Evolutionary conservation across 2,113 vertebrate genomes (phyloP).

Genomic region (Oryzias curvinotus): DNA sequence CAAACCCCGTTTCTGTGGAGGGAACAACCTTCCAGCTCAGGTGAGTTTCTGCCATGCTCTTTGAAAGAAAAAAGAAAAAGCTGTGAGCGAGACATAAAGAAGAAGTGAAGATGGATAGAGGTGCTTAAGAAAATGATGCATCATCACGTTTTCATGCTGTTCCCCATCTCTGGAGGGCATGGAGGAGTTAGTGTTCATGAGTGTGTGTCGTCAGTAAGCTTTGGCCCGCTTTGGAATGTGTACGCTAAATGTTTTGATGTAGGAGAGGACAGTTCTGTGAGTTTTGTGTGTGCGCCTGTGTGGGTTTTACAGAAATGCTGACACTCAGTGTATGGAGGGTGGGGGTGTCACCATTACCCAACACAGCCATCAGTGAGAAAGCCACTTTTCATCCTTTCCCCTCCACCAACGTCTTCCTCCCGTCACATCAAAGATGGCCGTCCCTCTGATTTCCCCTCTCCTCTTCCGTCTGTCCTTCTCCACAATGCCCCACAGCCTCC

Average conservation of each 20-base stretch:
- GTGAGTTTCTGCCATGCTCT: slow-evolving; percentile 10
- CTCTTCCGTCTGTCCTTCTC: not conserved
- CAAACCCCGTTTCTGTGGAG: not conserved
- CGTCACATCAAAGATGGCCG: slow-evolving; percentile 27
- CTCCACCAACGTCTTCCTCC: slow-evolving; percentile 22
- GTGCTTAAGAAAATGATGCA: slow-evolving; percentile 68
- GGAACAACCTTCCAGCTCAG: slow-evolving; percentile 5
- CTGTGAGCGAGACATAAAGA: slow-evolving; percentile 22
- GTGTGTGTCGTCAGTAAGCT: slow-evolving; percentile 24
- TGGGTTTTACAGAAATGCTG: slow-evolving; percentile 41
- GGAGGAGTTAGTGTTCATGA: slow-evolving; percentile 7
- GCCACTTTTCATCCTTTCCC: slow-evolving; percentile 41
- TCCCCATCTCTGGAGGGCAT: slow-evolving; percentile 37
- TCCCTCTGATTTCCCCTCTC: slow-evolving; percentile 28
- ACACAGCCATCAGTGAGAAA: slow-evolving; percentile 47
- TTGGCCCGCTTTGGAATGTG: slow-evolving; percentile 31
- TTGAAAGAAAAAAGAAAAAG: slow-evolving; percentile 24
- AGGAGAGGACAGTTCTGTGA: slow-evolving; percentile 11
- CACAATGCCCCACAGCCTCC: slow-evolving; percentile 25
- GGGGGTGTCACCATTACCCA: slow-evolving; percentile 52
- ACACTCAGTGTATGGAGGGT: slow-evolving; percentile 11
- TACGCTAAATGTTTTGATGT: slow-evolving; percentile 8
- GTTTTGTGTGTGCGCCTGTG: slow-evolving; percentile 18
- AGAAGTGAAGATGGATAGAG: slow-evolving; percentile 56
- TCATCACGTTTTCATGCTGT: slow-evolving; percentile 60